Conservation (phyloP, 2,113 vertebrate genomes). For the Egretta garzetta region DNA sequence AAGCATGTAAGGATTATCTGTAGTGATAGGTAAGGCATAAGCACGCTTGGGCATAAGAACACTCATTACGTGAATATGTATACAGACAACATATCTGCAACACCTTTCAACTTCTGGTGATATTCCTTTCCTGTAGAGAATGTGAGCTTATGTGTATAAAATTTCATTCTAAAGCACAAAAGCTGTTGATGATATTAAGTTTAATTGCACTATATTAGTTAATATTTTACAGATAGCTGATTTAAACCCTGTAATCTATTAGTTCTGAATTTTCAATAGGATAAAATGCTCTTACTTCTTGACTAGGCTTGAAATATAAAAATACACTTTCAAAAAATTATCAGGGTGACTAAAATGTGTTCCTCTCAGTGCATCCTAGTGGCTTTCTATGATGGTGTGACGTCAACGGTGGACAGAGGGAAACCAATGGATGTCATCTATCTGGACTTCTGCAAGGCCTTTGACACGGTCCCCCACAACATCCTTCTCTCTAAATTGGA, state of each 20-base stretch:
- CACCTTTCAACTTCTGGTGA: not conserved
- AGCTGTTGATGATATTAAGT: not conserved
- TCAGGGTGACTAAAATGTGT: not conserved
- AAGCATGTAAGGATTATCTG: accelerated
- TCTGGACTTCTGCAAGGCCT: too few species aligned
- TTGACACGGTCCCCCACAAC: too few species aligned
- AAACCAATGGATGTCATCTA: too few species aligned
- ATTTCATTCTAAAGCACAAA: not conserved
- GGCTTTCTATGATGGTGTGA: too few species aligned
- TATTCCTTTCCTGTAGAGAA: not conserved
- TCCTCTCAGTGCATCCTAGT: not conserved
- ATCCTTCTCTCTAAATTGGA: too few species aligned
- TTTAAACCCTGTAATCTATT: not conserved
- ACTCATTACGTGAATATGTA: not conserved
- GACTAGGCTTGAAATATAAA: not conserved
- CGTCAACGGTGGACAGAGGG: too few species aligned
- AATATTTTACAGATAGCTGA: not conserved
- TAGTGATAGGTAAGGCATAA: not conserved
- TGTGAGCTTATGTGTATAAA: not conserved
- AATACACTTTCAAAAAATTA: not conserved
- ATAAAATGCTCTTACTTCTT: not conserved
- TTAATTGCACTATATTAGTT: not conserved
- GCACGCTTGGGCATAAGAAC: not conserved
- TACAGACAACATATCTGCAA: not conserved
- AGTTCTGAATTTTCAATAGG: not conserved